Evolutionary conservation across 2,113 vertebrate genomes (phyloP), one percentile per base, ranked within the genome.

Genomic region (Argyrosomus japonicus): DNA sequence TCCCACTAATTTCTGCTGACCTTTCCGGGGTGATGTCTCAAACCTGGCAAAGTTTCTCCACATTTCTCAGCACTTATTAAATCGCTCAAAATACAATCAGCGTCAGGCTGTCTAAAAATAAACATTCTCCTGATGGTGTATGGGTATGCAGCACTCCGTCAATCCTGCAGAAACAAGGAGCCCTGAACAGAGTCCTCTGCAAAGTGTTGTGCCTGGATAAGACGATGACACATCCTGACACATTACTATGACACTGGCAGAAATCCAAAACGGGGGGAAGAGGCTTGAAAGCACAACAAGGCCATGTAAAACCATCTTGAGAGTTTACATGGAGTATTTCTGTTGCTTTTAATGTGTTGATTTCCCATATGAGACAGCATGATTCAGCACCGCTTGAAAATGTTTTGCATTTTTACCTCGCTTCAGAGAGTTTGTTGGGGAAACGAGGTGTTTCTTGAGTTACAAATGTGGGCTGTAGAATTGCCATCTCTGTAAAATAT

Each of bases 1-100:
- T 88, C 87, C 80, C 51, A 21, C 74, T 89, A 68, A 89, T 91
- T 89, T 68, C 87, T 68, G 62, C 86, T 85, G 90, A 89, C 89
- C 90, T 93, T 90, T 93, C 47, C n/a, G 18, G 43, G 62, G 17
- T 32, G 81, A 84, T 47, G 77, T 79, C 85, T 88, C 70, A 68
- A 84, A 89, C 73, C 51, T 61, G 2, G 78, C 43, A 71, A 86
- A 82, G 77, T 79, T 89, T 78, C 73, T 83, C 40, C 45, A 77
- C n/a, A 69, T 87, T 77, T 75, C 76, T 69, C 5, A 5, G 63
- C 69, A 70, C 62, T 81, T 85, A 90, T 86, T 81, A 78, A 78
- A 82, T 89, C 84, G 82, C 63, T 89, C 73, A 80, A 58, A 86
- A 78, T 62, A 81, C 83, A 89, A 88, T 88, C 89, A 69, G 84